Evolutionary conservation across 2,797 vertebrate genomes (phyloP), one percentile per base, ranked within the genome.

Genomic region (Coluber constrictor): DNA sequence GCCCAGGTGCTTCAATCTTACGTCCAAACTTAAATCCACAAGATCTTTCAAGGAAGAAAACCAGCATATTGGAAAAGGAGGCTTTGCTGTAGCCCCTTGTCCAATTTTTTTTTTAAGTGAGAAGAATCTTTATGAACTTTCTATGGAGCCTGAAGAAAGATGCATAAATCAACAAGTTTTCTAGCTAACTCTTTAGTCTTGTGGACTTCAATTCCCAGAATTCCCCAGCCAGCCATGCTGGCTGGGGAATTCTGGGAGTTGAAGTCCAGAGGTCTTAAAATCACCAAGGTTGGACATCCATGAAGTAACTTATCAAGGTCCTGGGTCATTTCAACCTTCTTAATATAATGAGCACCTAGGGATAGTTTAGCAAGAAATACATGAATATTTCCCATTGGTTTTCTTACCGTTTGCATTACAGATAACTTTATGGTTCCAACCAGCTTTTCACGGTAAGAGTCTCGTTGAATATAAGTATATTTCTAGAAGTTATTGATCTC

Each of bases 381-480:
- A 92, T 3, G 59, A 27, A 25, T 13, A 0, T 90, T 92, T 55
- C 16, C 55, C 18, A 47, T 1, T 51, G 27, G 47, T 5, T 43
- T 47, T 83, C 54, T 96, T n/a, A 90, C 43, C 95, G 87, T 89
- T 88, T 60, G 7, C 61, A 95, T 88, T 83, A 95, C 97, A 98
- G 98, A 95, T 93, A 23, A 94, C 55, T 86, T 92, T 27, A 92
- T 92, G 3, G 56, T 91, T 29, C 94, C 96, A 47, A 89, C 96
- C 32, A 94, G 61, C 56, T 87, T 95, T 29, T 90, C 95, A 29
- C 15, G 95, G 98, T 98, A 97, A 98, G 98, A 90, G 95, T 16
- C 3, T 91, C 2, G 15, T 56, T 56, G 37, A 56, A 91, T 37
- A 88, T 18, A 88, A 92, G 27, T 20, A 12, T 3, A 9, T 66